These are phyloP conservation scores for Kradibia gibbosae DNA, from an alignment of 1,140 invertebrate species.

Conservation along the genomic window DNA sequence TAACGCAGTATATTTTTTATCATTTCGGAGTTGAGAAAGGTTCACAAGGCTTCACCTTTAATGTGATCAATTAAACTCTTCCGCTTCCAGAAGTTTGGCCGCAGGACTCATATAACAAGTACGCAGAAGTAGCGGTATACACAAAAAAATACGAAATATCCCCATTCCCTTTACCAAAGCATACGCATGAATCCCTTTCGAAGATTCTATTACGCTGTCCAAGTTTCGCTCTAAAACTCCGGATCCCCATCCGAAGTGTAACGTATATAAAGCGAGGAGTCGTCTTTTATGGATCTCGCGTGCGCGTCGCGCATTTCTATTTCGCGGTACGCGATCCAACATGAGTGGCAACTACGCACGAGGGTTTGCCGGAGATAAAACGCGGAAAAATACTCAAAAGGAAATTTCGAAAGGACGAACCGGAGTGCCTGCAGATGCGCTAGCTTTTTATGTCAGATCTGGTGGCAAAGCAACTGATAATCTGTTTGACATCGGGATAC, in stretches of 20 bases:
- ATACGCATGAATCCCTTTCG: constrained; percentile 25
- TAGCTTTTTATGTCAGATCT: not conserved
- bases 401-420: not conserved
- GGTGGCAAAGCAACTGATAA: not conserved
- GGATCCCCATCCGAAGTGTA: not conserved
- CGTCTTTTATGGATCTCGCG: constrained; percentile 28
- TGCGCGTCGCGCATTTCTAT: not conserved
- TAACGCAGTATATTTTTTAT: not conserved
- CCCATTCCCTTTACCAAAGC: not conserved
- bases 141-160: not conserved
- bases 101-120: not conserved
- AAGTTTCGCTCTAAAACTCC: constrained; percentile 27
- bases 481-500: not conserved
- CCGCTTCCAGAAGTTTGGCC: not conserved
- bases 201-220: constrained; percentile 34
- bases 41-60: not conserved
- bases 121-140: not conserved
- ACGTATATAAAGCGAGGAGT: constrained; percentile 16
- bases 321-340: not conserved
- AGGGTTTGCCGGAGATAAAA: constrained; percentile 22
- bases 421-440: not conserved
- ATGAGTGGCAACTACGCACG: not conserved
- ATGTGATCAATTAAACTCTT: not conserved
- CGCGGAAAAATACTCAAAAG: constrained; percentile 59
- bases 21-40: not conserved